Conservation (phyloP, 2,113 vertebrate genomes). For the Arothron firmamentum region DNA sequence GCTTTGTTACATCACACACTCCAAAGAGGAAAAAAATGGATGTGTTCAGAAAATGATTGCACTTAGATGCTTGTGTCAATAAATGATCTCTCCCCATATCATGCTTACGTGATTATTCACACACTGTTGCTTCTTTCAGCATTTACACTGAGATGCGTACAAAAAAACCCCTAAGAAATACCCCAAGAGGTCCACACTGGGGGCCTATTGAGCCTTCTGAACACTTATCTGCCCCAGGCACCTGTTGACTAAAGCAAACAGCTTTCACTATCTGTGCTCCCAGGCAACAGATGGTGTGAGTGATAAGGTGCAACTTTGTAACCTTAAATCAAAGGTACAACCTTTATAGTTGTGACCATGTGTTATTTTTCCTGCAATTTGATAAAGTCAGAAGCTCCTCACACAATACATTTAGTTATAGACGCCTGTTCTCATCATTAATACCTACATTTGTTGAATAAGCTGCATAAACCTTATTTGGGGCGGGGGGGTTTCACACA, state of each 20-base stretch:
- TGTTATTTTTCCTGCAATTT: background rate
- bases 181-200: background rate
- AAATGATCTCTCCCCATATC: constrained; percentile 61
- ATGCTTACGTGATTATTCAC: constrained; percentile 20
- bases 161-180: background rate
- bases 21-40: constrained; percentile 42
- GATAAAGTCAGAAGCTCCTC: background rate
- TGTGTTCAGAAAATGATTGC: constrained; percentile 55
- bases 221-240: background rate
- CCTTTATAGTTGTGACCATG: background rate
- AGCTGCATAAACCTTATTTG: too few relatives aligned
- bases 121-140: background rate
- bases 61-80: constrained; percentile 59
- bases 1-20: constrained; percentile 63
- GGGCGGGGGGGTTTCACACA: too few relatives aligned
- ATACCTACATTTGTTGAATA: too few relatives aligned
- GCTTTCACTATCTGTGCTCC: constrained; percentile 31
- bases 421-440: background rate
- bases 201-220: background rate
- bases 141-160: background rate
- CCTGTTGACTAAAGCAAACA: background rate
- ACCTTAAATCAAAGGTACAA: background rate
- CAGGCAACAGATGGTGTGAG: constrained; percentile 30
- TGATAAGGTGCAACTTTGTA: constrained; percentile 44
- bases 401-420: background rate